Percentiles rank a stretch among this genome's conserved stretches.
Evolutionary conservation across 2,797 vertebrate species (phyloP).

Genomic region (Diplodus puntazzo): DNA sequence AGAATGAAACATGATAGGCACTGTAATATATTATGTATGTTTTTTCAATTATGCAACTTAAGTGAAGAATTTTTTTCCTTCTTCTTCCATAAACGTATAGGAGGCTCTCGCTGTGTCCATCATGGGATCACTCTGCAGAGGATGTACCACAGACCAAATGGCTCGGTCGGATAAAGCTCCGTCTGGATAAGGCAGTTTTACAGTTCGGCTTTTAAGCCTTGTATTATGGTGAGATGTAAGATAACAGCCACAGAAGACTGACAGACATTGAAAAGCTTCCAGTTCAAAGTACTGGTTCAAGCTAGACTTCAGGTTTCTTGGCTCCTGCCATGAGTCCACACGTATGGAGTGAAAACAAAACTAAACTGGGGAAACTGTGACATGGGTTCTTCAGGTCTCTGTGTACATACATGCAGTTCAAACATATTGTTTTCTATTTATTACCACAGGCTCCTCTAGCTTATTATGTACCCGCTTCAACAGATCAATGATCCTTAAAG

Average conservation of each 20-base stretch:
- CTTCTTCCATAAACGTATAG: background rate
- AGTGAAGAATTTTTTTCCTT: slow-evolving; percentile 18
- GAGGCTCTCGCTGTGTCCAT: slow-evolving; percentile 14
- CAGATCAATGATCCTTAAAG: slow-evolving; percentile 61
- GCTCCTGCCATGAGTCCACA: slow-evolving; percentile 28
- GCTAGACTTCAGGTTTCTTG: slow-evolving; percentile 28
- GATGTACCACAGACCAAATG: background rate
- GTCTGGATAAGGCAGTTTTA: background rate
- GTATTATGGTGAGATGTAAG: slow-evolving; percentile 2
- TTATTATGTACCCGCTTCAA: slow-evolving; percentile 34
- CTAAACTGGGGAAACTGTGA: slow-evolving; percentile 62
- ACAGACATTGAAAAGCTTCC: slow-evolving; percentile 10
- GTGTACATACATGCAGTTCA: slow-evolving; percentile 42
- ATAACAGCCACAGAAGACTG: slow-evolving; percentile 8
- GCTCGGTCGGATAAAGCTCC: background rate
- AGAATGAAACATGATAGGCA: background rate
- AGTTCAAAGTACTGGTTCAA: slow-evolving; percentile 15
- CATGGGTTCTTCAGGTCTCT: slow-evolving; percentile 49
- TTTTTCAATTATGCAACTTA: background rate
- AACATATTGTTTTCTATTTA: slow-evolving; percentile 51
- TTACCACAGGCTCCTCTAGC: slow-evolving; percentile 51
- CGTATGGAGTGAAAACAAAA: slow-evolving; percentile 15
- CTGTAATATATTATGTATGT: background rate
- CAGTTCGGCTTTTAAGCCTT: background rate
- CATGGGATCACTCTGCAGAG: slow-evolving; percentile 15